Evolutionary conservation across 2,888 invertebrate species (phyloP).

Genomic region (Lucinisca nassula): DNA sequence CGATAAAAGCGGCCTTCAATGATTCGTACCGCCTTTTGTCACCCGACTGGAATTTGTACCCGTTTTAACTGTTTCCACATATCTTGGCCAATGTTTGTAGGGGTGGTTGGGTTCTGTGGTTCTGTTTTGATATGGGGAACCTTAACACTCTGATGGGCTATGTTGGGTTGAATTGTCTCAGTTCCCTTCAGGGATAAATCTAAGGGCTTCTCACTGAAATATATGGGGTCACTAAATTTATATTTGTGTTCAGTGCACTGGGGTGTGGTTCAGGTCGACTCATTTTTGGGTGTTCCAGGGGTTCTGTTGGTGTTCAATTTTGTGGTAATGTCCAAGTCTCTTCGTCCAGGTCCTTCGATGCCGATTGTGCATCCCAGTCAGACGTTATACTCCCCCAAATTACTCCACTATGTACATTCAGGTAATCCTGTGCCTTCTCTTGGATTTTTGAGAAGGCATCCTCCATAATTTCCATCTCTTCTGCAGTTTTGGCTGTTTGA

Average conservation of each 20-base stretch:
- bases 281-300: too few species aligned
- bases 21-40: slow-evolving; percentile 45
- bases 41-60: slow-evolving; percentile 52
- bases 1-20: slow-evolving; percentile 43
- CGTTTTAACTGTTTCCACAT: slow-evolving; percentile 54
- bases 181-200: neutral
- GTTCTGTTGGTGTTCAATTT: neutral
- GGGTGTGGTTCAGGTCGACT: neutral
- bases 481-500: neutral
- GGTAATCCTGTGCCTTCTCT: neutral
- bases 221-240: neutral
- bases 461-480: neutral
- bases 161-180: neutral
- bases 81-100: neutral
- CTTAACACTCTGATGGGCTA: neutral
- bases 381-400: neutral
- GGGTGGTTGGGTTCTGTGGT: neutral
- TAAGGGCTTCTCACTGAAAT: neutral
- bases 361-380: neutral
- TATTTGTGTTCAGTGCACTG: neutral
- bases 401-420: neutral
- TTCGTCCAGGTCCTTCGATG: neutral
- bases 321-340: neutral
- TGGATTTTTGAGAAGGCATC: neutral
- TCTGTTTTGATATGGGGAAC: neutral